These are phyloP conservation scores for Micromussa lordhowensis DNA, from an alignment of 92 coral and sea anemone species.

Conservation along the genomic window DNA sequence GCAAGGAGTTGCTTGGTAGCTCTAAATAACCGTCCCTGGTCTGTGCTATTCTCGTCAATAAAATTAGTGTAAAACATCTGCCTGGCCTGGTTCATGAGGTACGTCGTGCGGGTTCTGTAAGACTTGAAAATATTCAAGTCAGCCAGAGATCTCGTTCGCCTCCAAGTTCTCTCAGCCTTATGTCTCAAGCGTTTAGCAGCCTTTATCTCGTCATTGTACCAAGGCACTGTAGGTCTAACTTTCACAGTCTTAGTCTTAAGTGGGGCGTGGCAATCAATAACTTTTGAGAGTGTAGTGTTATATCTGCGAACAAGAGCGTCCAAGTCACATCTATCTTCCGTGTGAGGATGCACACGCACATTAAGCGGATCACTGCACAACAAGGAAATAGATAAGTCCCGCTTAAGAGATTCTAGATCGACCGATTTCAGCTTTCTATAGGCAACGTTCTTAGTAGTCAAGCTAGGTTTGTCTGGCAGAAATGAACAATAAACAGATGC, in stretches of 20 bases:
- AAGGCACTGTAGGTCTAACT: no score
- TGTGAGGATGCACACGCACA: slow-evolving; percentile 7
- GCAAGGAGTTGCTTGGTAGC: no score
- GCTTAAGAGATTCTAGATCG: slow-evolving; percentile 30
- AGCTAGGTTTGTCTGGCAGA: slow-evolving; percentile 31
- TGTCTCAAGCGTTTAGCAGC: no score
- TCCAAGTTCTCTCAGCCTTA: no score
- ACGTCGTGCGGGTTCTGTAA: no score
- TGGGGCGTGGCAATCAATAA: slow-evolving; percentile 28
- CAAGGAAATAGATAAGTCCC: slow-evolving; percentile 39
- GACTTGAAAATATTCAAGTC: no score
- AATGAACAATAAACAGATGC: slow-evolving; percentile 49
- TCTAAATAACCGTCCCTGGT: no score
- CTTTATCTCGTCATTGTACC: no score
- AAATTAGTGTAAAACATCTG: no score
- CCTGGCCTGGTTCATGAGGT: no score
- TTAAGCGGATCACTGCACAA: slow-evolving; percentile 33
- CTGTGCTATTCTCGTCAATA: no score
- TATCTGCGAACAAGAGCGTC: slow-evolving; percentile 51
- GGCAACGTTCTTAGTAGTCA: slow-evolving; percentile 25
- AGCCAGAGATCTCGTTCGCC: no score
- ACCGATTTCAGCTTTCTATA: slow-evolving; percentile 57
- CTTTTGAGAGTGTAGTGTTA: slow-evolving; percentile 33
- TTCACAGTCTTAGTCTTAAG: slow-evolving; percentile 17
- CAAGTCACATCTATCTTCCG: slow-evolving; percentile 16